A percentile compares a stretch with the other conserved stretches of the same genome.
phyloP scores from a whole-genome alignment of 2,113 vertebrate genomes.

The Sylvilagus bachmani region DNA sequence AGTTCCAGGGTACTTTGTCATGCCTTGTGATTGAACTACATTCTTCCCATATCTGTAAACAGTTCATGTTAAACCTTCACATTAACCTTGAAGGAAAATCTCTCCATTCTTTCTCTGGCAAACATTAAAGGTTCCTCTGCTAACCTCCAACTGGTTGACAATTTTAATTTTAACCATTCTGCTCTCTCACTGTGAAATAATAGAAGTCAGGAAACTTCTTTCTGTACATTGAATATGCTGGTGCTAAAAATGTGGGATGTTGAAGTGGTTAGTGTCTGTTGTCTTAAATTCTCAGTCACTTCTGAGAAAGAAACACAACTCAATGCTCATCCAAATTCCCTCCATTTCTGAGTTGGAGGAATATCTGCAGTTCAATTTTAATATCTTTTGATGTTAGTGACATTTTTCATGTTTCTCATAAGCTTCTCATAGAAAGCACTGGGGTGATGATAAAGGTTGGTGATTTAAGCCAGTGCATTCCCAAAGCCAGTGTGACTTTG shows the following conservation, averaged over 20 bases:
- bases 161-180: neutral
- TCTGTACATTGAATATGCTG: neutral
- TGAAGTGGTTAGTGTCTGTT: neutral
- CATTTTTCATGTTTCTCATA: neutral
- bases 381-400: neutral
- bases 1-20: neutral
- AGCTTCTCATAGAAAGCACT: neutral
- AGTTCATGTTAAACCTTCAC: neutral
- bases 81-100: neutral
- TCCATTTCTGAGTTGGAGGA: neutral
- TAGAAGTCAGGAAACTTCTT: neutral
- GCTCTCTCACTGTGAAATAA: neutral
- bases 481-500: neutral
- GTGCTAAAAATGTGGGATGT: neutral
- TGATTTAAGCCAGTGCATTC: neutral
- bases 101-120: neutral
- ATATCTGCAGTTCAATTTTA: neutral
- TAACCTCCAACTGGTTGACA: neutral
- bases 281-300: neutral
- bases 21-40: neutral
- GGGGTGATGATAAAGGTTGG: neutral
- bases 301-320: neutral
- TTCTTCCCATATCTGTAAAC: neutral
- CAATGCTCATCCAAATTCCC: neutral
- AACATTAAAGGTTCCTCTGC: neutral